These are phyloP conservation scores for Laodelphax striatellus DNA, from an alignment of 1,140 invertebrate genomes.

Conservation along the genomic window DNA sequence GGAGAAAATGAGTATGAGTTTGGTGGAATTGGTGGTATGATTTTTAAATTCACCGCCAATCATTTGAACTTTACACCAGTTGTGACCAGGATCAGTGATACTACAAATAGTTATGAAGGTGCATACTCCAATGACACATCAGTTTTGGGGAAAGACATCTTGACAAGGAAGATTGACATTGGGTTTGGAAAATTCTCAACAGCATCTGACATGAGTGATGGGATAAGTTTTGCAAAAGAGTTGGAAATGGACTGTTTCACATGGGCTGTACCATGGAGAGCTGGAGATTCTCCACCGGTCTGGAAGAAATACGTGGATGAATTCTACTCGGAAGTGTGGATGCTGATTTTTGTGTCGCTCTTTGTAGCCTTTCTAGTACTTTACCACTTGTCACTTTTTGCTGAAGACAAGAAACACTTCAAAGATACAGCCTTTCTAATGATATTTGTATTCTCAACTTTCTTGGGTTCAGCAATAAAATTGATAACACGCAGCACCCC, in stretches of 20 bases:
- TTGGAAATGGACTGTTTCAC: slow-evolving; percentile 25
- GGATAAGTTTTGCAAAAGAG: slow-evolving; percentile 18
- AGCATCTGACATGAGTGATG: slow-evolving; percentile 17
- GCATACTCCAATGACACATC: slow-evolving; percentile 19
- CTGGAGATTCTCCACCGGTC: slow-evolving; percentile 19
- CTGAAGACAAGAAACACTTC: slow-evolving; percentile 3
- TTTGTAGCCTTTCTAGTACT: slow-evolving; percentile 11
- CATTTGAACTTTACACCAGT: slow-evolving; percentile 22
- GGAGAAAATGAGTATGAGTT: slow-evolving; percentile 12
- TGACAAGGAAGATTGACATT: slow-evolving; percentile 18
- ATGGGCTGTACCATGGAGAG: slow-evolving; percentile 23
- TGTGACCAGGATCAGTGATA: slow-evolving; percentile 9
- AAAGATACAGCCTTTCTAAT: not conserved
- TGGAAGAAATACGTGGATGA: slow-evolving; percentile 24
- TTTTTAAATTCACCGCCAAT: slow-evolving; percentile 19
- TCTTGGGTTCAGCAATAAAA: slow-evolving; percentile 19
- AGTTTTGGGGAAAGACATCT: slow-evolving; percentile 6
- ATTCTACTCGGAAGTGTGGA: slow-evolving; percentile 15
- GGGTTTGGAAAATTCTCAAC: slow-evolving; percentile 21
- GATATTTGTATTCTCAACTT: slow-evolving; percentile 16
- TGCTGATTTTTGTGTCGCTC: slow-evolving; percentile 11
- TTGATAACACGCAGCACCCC: slow-evolving; percentile 8
- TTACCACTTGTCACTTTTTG: not conserved
- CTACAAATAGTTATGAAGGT: slow-evolving; percentile 14
- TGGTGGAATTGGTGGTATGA: slow-evolving; percentile 11